Evolutionary conservation across 2,888 invertebrate genomes (phyloP), one percentile per base, ranked within the genome.

Genomic region (Lasioglossum villosulum): DNA sequence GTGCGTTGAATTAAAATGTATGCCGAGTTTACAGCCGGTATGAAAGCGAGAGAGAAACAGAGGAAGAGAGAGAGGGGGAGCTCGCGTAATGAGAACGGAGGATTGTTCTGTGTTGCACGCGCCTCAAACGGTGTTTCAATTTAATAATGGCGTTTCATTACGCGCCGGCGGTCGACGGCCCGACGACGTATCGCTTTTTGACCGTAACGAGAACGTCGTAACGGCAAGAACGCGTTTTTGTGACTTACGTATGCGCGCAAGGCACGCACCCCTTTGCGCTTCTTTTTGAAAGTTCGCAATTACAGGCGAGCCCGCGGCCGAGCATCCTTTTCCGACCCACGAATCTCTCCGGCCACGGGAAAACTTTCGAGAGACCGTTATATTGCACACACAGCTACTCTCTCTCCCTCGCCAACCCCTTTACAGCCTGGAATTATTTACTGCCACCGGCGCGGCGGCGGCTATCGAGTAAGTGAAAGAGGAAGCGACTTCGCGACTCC

Each of bases 1-100:
- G 82, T 84, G 76, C 79, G 88, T 82, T 83, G 86, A 86, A 88
- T 89, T 90, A 89, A 90, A 90, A 89, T 84, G 77, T 80, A 82
- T 66, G 77, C 63, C 37, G 30, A 56, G 75, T 45, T 63, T 59
- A 45, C 34, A 52, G 37, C 27, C 52, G 8, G 27, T 0, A 16
- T 30, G 6, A 16, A n/a, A 2, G 23, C 23, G 52, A 10, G 3
- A 39, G 16, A 0, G 16, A 2, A 30, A 16, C 8, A 39, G 30
- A n/a, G 14, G 0, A 4, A 27, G n/a, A 14, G 27, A 4, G 52
- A 8, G 2, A 19, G 23, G 27, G 39, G 2, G 23, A 27, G 39
- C 71, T n/a, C 45, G 73, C 82, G 78, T 84, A 82, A 84, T 82
- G 84, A 84, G 78, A 88, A 82, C 72, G 87, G 84, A 89, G 84